Conservation (phyloP, 2,888 invertebrate genomes). For the Drosophila siamana region DNA sequence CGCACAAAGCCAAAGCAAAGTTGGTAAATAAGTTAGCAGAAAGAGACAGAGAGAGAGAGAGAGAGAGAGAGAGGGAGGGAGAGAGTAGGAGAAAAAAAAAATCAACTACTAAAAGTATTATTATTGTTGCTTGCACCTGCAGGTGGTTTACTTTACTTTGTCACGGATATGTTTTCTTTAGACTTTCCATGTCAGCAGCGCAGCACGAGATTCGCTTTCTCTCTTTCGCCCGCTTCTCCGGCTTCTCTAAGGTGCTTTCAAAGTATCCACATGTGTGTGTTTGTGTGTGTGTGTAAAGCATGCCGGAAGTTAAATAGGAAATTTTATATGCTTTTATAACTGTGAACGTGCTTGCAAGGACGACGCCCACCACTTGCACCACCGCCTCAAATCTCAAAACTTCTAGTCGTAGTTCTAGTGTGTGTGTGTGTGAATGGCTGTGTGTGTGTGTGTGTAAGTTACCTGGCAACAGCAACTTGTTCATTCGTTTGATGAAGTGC, state of each 20-base stretch:
- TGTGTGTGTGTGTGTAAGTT: conserved; percentile 23
- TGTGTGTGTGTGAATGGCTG: conserved; percentile 3
- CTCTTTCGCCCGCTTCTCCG: neutral
- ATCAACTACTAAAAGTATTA: conserved; percentile 62
- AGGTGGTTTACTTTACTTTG: conserved; percentile 75
- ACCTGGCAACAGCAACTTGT: conserved; percentile 69
- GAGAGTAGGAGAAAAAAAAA: conserved; percentile 20
- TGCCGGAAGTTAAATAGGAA: conserved; percentile 81
- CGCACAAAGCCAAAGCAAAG: conserved; percentile 39
- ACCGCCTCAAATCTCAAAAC: conserved; percentile 30
- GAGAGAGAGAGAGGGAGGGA: neutral
- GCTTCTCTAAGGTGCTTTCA: conserved; percentile 11
- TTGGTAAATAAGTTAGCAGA: conserved; percentile 51
- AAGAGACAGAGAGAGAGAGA: neutral
- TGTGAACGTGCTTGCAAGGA: conserved; percentile 76
- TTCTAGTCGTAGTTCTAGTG: conserved; percentile 15
- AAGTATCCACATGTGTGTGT: conserved; percentile 7
- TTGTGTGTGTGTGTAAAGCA: conserved; percentile 39
- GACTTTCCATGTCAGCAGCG: conserved; percentile 64
- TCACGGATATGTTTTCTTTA: conserved; percentile 80
- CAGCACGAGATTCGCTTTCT: conserved; percentile 23
- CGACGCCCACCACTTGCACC: conserved; percentile 26
- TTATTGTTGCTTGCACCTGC: conserved; percentile 74
- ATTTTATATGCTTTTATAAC: conserved; percentile 81
- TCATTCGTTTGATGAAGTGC: conserved; percentile 68